Conservation (phyloP, 2,888 invertebrate genomes). For the Cephus pulcher region DNA sequence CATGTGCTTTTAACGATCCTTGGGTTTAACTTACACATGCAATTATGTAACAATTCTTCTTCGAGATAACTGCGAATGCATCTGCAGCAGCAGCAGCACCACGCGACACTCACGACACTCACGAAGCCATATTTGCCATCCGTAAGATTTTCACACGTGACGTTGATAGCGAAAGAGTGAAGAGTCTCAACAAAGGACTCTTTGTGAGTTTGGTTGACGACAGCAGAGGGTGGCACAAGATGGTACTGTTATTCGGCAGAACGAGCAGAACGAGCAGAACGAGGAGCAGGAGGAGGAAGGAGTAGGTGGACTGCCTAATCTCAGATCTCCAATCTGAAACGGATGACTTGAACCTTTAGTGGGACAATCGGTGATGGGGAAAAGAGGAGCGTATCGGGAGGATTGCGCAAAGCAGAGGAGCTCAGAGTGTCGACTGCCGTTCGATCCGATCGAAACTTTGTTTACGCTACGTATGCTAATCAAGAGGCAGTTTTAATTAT, state of each 20-base stretch:
- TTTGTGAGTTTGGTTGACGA: background rate
- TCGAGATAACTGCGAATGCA: background rate
- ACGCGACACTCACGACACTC: background rate
- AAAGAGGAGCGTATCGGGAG: background rate
- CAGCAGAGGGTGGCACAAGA: background rate
- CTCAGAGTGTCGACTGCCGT: background rate
- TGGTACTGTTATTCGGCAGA: background rate
- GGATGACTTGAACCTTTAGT: background rate
- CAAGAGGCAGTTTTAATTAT: slow-evolving; percentile 6
- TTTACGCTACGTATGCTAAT: slow-evolving; percentile 49
- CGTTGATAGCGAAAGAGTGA: background rate
- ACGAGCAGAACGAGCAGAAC: too few species aligned
- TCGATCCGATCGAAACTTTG: slow-evolving; percentile 21
- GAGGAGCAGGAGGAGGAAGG: background rate
- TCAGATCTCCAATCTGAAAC: background rate
- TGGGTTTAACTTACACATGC: background rate
- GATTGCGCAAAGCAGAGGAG: background rate
- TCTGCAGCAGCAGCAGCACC: too few species aligned
- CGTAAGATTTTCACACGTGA: background rate
- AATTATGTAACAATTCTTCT: background rate
- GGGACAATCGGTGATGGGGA: background rate
- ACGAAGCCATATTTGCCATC: background rate
- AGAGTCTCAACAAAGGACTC: background rate
- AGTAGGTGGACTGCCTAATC: background rate
- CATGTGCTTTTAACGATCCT: background rate